phyloP scores from a whole-genome alignment of 2,888 invertebrate genomes.

The Rotaria magnacalcarata region DNA sequence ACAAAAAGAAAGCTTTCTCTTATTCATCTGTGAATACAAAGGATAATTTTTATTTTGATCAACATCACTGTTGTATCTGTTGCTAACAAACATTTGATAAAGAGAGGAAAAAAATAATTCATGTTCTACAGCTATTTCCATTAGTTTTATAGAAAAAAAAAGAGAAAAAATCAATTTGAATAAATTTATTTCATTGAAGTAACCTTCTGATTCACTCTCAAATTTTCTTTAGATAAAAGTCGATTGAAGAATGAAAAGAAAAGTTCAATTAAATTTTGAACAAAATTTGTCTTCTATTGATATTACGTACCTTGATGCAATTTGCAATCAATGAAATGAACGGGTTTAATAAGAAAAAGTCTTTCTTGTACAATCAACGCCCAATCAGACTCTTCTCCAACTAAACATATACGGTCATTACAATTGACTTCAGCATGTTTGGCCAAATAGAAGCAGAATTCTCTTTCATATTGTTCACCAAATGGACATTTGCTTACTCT shows the following conservation, averaged over 20 bases:
- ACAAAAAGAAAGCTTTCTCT: too few relatives aligned
- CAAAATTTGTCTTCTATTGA: neutral
- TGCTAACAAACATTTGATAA: too few relatives aligned
- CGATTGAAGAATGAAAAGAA: neutral
- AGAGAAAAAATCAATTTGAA: too few relatives aligned
- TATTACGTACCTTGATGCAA: neutral
- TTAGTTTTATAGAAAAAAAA: too few relatives aligned
- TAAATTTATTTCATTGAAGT: neutral
- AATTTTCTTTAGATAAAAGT: neutral
- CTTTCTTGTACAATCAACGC: constrained; percentile 12
- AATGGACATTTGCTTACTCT: neutral
- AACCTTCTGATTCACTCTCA: neutral
- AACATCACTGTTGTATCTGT: too few relatives aligned
- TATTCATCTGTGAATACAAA: too few relatives aligned
- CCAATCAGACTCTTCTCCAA: neutral
- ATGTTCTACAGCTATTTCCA: neutral
- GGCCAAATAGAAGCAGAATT: constrained; percentile 11
- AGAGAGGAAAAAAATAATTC: neutral
- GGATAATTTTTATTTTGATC: too few relatives aligned
- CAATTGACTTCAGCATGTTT: constrained; percentile 33
- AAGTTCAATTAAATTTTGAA: neutral
- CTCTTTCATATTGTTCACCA: constrained; percentile 25
- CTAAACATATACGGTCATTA: neutral
- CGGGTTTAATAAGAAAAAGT: constrained; percentile 25
- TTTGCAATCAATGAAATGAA: neutral